These are phyloP conservation scores for Gyrodactylus bullatarudis DNA, from an alignment of 1,140 invertebrate genomes.

Conservation along the genomic window DNA sequence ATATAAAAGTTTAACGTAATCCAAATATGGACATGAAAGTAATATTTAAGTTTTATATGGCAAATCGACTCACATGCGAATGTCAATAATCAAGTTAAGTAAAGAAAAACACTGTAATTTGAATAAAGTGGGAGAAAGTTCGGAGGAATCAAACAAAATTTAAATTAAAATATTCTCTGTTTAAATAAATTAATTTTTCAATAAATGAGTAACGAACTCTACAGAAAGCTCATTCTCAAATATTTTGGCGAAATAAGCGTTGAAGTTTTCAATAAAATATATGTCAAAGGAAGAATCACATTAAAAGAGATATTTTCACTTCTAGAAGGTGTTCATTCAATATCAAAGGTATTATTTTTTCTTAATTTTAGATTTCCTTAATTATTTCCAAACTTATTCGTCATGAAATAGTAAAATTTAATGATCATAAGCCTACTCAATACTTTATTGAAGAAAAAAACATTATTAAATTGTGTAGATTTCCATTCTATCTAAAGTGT, in stretches of 20 bases:
- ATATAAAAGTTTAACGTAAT: background rate
- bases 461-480: background rate
- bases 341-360: background rate
- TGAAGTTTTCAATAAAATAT: background rate
- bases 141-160: background rate
- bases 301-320: too few species aligned
- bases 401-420: background rate
- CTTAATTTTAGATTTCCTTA: background rate
- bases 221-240: background rate
- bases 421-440: background rate
- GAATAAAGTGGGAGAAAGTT: too few species aligned
- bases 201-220: background rate
- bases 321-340: too few species aligned
- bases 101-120: too few species aligned
- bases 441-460: background rate
- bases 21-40: background rate
- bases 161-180: background rate
- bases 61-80: too few species aligned
- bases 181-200: background rate
- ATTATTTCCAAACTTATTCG: background rate
- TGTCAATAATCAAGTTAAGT: too few species aligned
- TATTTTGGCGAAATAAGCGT: background rate
- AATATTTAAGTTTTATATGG: too few species aligned
- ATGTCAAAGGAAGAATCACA: background rate
- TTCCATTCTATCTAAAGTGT: background rate